Evolutionary conservation across 2,113 vertebrate genomes (phyloP), one percentile per base, ranked within the genome.

Genomic region (Phylloscopus whistleri): DNA sequence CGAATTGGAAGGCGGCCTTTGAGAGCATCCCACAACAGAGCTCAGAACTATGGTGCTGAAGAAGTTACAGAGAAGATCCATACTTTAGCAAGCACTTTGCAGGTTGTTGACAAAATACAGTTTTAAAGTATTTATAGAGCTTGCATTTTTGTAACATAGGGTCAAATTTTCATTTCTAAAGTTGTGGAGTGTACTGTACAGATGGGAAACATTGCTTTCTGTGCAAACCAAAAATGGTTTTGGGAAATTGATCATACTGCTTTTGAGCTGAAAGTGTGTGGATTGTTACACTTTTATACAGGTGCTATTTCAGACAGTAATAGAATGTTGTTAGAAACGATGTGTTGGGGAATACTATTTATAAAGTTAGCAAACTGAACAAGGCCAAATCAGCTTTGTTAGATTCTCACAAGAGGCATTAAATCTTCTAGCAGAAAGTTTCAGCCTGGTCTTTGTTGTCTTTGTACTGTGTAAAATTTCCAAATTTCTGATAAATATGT

Each of bases 51-150:
- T 55, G 94, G 92, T 74, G 86, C 95, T 68, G 95, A 88, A 64
- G 98, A 97, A 70, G 98, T 99, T 87, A 98, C 98, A 1, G 96
- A 98, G 86, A 99, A 99, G 97, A 99, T 99, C 90, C 98, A 98
- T 92, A 98, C 98, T 20, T 97, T 99, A 95, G 98, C 99, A 53
- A 98, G 92, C 96, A 99, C 99, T 94, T 98, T 99, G 94, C 98
- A 99, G 99, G 99, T 99, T 95, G 77, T 84, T 84, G 64, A 43
- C 22, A 55, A 87, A 69, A 77, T 56, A 19, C 0, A 2, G 4
- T 62, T 68, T 64, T 74, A 31, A 90, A 88, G 17, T 66, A 24
- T 87, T 69, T 80, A 9, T 48, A 39, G 30, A 16, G 33, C 17
- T 22, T 95, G 44, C 6, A 13, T 69, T 90, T 82, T 23, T 82